Evolutionary conservation across 2,113 vertebrate genomes (phyloP).

Genomic region (Ctenomys sociabilis): DNA sequence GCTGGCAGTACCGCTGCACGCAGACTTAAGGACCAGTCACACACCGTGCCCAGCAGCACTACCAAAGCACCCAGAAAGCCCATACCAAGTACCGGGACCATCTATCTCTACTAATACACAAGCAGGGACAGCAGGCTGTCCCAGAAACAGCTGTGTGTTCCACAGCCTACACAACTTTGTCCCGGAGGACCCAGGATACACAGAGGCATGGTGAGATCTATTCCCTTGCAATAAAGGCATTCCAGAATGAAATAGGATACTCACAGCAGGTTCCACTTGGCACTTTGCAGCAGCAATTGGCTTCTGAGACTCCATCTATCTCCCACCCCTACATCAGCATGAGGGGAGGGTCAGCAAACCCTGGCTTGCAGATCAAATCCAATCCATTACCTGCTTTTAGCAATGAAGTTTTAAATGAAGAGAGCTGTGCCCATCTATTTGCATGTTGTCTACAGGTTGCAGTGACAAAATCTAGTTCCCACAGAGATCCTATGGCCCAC

Average conservation of each 20-base stretch:
- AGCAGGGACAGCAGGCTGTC: not conserved
- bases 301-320: no score
- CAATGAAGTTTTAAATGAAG: not conserved
- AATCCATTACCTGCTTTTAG: not conserved
- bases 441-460: not conserved
- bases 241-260: not conserved
- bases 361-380: not conserved
- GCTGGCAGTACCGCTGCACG: no score
- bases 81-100: accelerated
- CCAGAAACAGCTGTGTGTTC: not conserved
- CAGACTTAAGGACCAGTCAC: not conserved
- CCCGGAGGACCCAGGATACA: not conserved
- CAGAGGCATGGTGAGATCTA: not conserved
- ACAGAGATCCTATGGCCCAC: not conserved
- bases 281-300: not conserved
- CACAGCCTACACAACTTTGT: not conserved
- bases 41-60: no score
- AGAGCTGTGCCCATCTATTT: not conserved
- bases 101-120: not conserved
- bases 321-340: not conserved
- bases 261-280: accelerated
- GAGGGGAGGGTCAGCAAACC: not conserved
- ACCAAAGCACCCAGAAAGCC: not conserved
- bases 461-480: not conserved
- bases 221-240: not conserved